Base-by-base conservation (phyloP, 1,140 invertebrate species). In the Penaeus vannamei region DNA sequence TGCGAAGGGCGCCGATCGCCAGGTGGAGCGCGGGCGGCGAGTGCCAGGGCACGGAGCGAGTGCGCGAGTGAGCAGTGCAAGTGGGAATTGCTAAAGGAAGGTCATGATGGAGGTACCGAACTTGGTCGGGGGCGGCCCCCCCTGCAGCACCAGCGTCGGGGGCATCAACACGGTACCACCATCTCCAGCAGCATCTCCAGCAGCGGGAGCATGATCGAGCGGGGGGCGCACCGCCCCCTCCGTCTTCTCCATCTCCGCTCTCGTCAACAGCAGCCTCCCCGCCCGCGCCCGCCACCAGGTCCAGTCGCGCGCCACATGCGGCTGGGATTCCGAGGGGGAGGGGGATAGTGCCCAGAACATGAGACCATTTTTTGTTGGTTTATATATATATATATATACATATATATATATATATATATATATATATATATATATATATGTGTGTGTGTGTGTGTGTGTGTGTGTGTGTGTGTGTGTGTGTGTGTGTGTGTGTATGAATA, bases 41-140 rank as follows among this genome's bases (percentile, higher is more conserved):
- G 64, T 10, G 26, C 59, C n/a, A 36, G 82, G 32, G 29, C n/a
- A 0, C 26, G 82, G 59, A 64, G 19, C 36, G 61, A n/a, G 26
- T 62, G 82, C 62, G 17, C 62, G 36, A 29, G 42, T 29, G 60
- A 60, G n/a, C 77, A 36, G 20, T 19, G 84, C 62, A 22, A 69
- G 84, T 26, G 10, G n/a, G 29, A 76, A 76, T 29, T 20, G 22
- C 29, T 19, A 76, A 76, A 36, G 26, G 7, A 76, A 12, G 72
- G 72, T 53, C 82, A 89, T 85, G 87, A 89, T 89, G 87, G 87
- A 89, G 82, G 87, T 89, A 83, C 87, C 87, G 64, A 89, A 84
- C 32, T 59, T 89, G 36, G 81, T 89, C 72, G 87, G 82, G 85
- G 85, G 53, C 29, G 53, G 66, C 46, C 46, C 46, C 86, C 82